Conservation (phyloP, 2,888 invertebrate genomes). For the Pseudoips prasinana region DNA sequence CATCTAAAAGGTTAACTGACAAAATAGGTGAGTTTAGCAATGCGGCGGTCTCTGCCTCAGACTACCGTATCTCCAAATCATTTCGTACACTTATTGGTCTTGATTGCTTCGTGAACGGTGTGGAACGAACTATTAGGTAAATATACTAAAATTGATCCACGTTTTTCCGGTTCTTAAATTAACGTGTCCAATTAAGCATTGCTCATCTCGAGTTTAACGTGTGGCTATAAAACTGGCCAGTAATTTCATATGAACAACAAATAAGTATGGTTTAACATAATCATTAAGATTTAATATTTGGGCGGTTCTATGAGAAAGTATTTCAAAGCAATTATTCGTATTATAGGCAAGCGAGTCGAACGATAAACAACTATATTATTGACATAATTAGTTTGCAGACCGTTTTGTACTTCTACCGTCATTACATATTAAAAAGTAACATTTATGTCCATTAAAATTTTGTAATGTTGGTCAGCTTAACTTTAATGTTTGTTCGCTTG, state of each 20-base stretch:
- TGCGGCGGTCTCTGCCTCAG: too few relatives aligned
- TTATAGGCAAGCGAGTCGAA: constrained; percentile 50
- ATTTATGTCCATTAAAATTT: constrained; percentile 40
- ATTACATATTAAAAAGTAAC: constrained; percentile 42
- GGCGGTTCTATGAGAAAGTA: constrained; percentile 58
- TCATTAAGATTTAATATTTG: constrained; percentile 33
- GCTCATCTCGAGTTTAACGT: constrained; percentile 16
- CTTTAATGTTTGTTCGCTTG: constrained; percentile 29
- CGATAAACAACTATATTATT: constrained; percentile 65
- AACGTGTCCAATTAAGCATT: constrained; percentile 32
- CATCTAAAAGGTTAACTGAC: constrained; percentile 13
- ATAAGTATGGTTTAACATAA: constrained; percentile 35
- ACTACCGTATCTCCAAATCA: neutral
- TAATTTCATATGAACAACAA: constrained; percentile 46
- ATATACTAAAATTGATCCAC: constrained; percentile 18
- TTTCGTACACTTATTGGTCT: constrained; percentile 11
- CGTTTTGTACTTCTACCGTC: constrained; percentile 40
- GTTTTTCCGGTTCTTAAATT: constrained; percentile 23
- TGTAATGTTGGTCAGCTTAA: constrained; percentile 42
- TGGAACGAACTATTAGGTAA: neutral
- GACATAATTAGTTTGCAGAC: constrained; percentile 59
- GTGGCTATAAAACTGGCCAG: constrained; percentile 35
- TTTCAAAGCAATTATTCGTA: constrained; percentile 51
- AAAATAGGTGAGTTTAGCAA: constrained; percentile 7
- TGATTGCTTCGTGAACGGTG: too few relatives aligned